phyloP scores from a whole-genome alignment of 2,888 invertebrate genomes.

The Odontomyia ornata region DNA sequence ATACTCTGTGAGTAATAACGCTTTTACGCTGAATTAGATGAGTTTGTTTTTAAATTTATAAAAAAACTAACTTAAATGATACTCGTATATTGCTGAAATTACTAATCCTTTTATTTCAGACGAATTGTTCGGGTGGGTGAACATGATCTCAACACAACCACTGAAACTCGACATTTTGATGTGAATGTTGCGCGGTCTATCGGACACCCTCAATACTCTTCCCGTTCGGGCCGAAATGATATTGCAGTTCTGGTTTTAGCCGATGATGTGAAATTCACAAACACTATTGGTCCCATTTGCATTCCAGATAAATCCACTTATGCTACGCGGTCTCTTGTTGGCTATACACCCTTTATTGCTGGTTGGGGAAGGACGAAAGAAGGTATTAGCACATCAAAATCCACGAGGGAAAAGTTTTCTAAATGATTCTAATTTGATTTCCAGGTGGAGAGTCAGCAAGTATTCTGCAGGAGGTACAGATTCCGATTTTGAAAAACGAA shows the following conservation, averaged over 20 bases:
- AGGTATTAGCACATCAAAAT: slow-evolving; percentile 35
- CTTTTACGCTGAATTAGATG: too few species aligned
- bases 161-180: slow-evolving; percentile 68
- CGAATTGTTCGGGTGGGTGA: slow-evolving; percentile 77
- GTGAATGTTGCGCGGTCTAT: slow-evolving; percentile 64
- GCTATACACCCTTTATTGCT: slow-evolving; percentile 72
- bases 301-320: slow-evolving; percentile 69
- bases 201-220: slow-evolving; percentile 57
- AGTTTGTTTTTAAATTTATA: too few species aligned
- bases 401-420: too few species aligned
- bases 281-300: slow-evolving; percentile 72
- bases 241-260: slow-evolving; percentile 78
- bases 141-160: slow-evolving; percentile 70
- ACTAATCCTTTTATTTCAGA: slow-evolving; percentile 60
- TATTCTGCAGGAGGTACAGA: slow-evolving; percentile 72
- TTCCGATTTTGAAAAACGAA: slow-evolving; percentile 74
- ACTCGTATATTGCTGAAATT: too few species aligned
- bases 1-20: slow-evolving; percentile 48
- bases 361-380: slow-evolving; percentile 63
- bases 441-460: slow-evolving; percentile 75
- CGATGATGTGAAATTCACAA: slow-evolving; percentile 67
- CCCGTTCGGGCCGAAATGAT: slow-evolving; percentile 72
- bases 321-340: slow-evolving; percentile 66
- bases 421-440: background rate
- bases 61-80: too few species aligned